Evolutionary conservation across 2,797 vertebrate genomes (phyloP), one percentile per base, ranked within the genome.

Genomic region (Takifugu rubripes): DNA sequence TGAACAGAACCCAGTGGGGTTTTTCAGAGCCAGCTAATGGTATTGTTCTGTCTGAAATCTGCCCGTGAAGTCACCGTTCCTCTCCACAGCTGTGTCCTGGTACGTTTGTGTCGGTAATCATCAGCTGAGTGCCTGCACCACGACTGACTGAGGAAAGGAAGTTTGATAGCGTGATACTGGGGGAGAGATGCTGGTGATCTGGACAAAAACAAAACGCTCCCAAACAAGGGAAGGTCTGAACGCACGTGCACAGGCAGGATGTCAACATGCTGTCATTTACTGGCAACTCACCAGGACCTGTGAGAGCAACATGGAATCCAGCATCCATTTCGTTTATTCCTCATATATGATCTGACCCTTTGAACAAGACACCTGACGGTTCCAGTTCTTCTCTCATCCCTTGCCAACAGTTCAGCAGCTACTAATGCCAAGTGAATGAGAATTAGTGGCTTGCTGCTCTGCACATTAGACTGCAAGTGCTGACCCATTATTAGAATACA

Each of bases 401-500:
- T 60, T 60, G 17, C 57, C 61, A 66, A 63, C 17, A 31, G 48
- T 29, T 17, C 16, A 51, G 51, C 56, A 31, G 17, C 31, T 47
- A 44, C 59, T 68, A 48, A 79, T 61, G 61, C 51, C 51, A 56
- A 74, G 68, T 58, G 51, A 74, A 72, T 63, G 33, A 48, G 12
- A 71, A 64, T 64, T 54, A 63, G 57, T 27, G 60, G 52, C 44
- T 43, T 72, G 70, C 29, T 52, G 49, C 67, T 56, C 17, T 52
- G 64, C 17, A 11, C 68, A 68, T 83, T 81, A 79, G 56, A 68
- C 8, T 61, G 63, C 26, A 44, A 68, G 74, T 43, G 51, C 66
- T 66, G 70, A 76, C 76, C 80, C 77, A 59, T 84, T 79, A 86
- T 84, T 76, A 82, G 77, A 76, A 88, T 77, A 79, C 84, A 85